A percentile compares a stretch with the other conserved stretches of the same genome.
phyloP scores from a whole-genome alignment of 2,888 invertebrate genomes.

The Drosophila eohydei region DNA sequence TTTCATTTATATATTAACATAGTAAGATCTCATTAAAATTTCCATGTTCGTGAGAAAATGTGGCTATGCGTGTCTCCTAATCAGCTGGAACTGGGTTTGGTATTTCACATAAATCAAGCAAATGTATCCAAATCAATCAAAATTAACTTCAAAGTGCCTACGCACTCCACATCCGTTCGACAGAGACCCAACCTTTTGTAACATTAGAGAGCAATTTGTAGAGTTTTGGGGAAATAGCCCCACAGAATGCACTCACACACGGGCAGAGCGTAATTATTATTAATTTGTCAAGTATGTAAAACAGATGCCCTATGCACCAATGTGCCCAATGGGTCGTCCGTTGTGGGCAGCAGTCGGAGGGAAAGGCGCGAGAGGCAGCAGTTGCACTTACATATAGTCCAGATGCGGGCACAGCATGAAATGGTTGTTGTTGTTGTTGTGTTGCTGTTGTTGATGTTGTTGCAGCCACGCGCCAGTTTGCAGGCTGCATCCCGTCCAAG shows the following conservation, averaged over 20 bases:
- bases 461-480: conserved; percentile 52
- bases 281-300: conserved; percentile 80
- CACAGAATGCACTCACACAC: conserved; percentile 39
- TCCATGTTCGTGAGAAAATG: conserved; percentile 33
- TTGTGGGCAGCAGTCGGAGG: background rate
- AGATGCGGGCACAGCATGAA: conserved; percentile 53
- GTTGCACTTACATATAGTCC: conserved; percentile 40
- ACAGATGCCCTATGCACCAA: conserved; percentile 68
- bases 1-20: too few relatives aligned
- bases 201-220: conserved; percentile 42
- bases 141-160: conserved; percentile 43
- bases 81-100: conserved; percentile 9
- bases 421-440: conserved; percentile 15
- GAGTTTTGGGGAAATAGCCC: conserved; percentile 27
- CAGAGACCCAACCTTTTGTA: conserved; percentile 12
- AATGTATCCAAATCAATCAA: conserved; percentile 68
- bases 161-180: conserved; percentile 21
- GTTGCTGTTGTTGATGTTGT: conserved; percentile 14
- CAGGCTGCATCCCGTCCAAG: conserved; percentile 11
- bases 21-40: background rate
- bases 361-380: conserved; percentile 16
- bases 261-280: conserved; percentile 72
- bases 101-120: conserved; percentile 37
- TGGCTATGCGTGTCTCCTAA: conserved; percentile 2
- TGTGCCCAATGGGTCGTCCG: conserved; percentile 36